These are phyloP conservation scores for Agonopterix alstromeriana DNA, from an alignment of 2,888 invertebrate species.

Conservation along the genomic window DNA sequence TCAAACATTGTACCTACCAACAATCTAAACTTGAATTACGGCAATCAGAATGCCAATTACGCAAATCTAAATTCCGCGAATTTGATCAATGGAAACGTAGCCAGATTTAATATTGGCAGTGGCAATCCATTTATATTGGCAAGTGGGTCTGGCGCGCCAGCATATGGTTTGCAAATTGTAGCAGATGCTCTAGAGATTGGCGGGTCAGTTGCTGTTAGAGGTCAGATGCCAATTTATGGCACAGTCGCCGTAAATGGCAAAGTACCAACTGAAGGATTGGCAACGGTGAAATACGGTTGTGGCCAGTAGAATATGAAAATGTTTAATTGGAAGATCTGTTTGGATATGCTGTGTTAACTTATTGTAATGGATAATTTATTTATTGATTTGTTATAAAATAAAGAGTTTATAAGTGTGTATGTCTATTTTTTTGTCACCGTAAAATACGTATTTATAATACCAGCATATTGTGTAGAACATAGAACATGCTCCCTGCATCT, in stretches of 20 bases:
- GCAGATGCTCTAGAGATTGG: constrained; percentile 44
- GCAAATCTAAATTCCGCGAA: neutral
- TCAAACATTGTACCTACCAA: too few species aligned
- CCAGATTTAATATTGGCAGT: constrained; percentile 19
- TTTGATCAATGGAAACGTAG: neutral
- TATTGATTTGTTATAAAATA: too few species aligned
- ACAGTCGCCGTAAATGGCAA: constrained; percentile 40
- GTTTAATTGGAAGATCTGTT: too few species aligned
- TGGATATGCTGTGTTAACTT: too few species aligned
- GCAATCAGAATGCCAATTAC: too few species aligned
- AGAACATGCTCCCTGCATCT: too few species aligned
- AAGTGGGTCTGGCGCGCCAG: constrained; percentile 21
- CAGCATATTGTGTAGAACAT: too few species aligned
- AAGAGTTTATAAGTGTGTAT: too few species aligned
- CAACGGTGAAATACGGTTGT: constrained; percentile 34
- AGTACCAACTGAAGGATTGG: constrained; percentile 39
- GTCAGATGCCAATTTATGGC: constrained; percentile 45
- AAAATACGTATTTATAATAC: too few species aligned
- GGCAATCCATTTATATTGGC: constrained; percentile 21
- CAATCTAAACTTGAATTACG: too few species aligned
- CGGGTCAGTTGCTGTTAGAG: constrained; percentile 42
- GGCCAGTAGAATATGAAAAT: constrained; percentile 2
- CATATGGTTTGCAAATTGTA: constrained; percentile 35
- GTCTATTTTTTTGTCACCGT: too few species aligned
- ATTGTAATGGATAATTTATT: too few species aligned